Base-by-base conservation (phyloP, 2,888 invertebrate species). In the Aphodius sticticus region DNA sequence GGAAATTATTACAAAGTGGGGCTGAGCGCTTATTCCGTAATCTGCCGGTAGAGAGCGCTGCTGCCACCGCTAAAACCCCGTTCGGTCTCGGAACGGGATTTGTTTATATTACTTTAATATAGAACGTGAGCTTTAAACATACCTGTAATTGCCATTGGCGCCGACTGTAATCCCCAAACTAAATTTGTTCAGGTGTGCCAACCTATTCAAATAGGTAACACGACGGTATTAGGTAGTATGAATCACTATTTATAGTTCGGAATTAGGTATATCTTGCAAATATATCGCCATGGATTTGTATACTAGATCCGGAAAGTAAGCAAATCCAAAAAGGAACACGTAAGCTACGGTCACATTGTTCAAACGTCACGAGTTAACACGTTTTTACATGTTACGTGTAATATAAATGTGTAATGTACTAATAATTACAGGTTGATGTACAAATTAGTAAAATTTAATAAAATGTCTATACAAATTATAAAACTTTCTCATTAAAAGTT, bases 51-150 rank as follows among this genome's bases (percentile, higher is more conserved):
- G 53, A 53, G 53, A 53, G 12, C 53, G 53, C 53, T 53, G 4
- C 53, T 5, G 53, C 53, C 7, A 53, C 9, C 7, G 53, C 53
- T 53, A 9, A 9, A 53, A 53, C 53, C 53, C 53, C 7, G 7
- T 53, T 53, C 53, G 53, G 1, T 26, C 26, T 26, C 53, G 53
- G 9, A 3, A 7, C 53, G 7, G 53, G 53, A 53, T 53, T 53
- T 53, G 53, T 53, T 53, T 53, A 53, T 53, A 53, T 53, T 53
- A 53, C 53, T 53, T 53, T 53, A 53, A 53, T 53, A 53, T 53
- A 53, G 53, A 53, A 53, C 53, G 53, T 5, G 53, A 7, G 53
- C 53, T 53, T 53, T 53, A 53, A 53, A 53, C 53, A 53, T 53
- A 53, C 53, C 53, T 53, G 53, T 53, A 53, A 53, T 53, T 53